These are phyloP conservation scores for Micropoecilia bifurca DNA, from an alignment of 2,797 vertebrate genomes.

Conservation along the genomic window DNA sequence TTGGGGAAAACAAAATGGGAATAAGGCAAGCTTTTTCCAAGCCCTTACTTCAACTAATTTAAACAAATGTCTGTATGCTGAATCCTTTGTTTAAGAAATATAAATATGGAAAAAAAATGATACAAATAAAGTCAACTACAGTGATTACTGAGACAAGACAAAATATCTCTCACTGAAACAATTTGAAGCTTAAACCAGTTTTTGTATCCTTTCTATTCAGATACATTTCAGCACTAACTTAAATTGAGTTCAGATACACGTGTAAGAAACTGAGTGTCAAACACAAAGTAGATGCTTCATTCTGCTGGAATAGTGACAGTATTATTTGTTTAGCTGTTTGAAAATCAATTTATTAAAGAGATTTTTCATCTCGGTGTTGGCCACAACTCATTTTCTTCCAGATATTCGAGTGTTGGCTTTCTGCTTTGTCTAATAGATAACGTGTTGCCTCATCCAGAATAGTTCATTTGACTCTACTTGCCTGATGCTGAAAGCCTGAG, in stretches of 20 bases:
- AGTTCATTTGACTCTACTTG: constrained; percentile 73
- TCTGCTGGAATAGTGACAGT: constrained; percentile 10
- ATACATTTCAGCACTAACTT: background rate
- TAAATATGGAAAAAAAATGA: background rate
- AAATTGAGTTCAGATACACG: background rate
- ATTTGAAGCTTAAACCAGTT: background rate
- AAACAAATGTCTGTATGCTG: background rate
- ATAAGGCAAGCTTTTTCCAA: background rate
- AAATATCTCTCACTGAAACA: too few species aligned
- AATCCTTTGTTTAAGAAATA: background rate
- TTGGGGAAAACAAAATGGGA: background rate
- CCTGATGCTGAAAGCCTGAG: constrained; percentile 69
- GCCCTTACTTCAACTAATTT: background rate
- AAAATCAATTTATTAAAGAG: constrained; percentile 51
- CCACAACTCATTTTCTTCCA: constrained; percentile 26
- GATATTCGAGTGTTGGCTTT: constrained; percentile 44
- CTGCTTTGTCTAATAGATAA: constrained; percentile 65
- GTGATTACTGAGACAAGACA: background rate
- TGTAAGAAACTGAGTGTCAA: background rate
- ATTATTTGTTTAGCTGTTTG: constrained; percentile 39
- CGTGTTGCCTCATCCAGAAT: constrained; percentile 63
- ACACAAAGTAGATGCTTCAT: constrained; percentile 21
- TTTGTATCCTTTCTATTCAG: background rate
- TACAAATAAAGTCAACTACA: background rate
- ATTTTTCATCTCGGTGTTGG: constrained; percentile 55